Evolutionary conservation across 1,140 invertebrate species (phyloP), one percentile per base, ranked within the genome.

Genomic region (Drosophila virilis): DNA sequence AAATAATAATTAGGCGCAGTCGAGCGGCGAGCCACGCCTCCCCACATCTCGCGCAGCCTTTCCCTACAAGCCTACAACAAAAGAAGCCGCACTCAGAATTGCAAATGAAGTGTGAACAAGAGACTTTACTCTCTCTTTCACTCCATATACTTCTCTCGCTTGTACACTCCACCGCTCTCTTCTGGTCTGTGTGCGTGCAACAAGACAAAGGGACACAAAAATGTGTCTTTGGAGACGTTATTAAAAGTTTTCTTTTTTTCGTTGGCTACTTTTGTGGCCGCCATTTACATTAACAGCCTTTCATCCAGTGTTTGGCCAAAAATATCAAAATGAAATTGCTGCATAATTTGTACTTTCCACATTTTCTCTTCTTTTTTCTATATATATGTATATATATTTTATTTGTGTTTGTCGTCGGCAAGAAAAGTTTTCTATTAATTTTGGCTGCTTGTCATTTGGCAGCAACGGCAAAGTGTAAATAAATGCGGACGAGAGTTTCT

Each of bases 261-360:
- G 40, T 40, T 50, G 62, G 70, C 75, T 48, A 67, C 69, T 84
- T 73, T 80, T 33, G 71, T 77, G 75, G 66, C 77, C 42, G 84
- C 78, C 84, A 89, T 89, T 89, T 89, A 89, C 84, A 89, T 89
- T 80, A 89, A 89, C 85, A 89, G 82, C 84, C 84, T 88, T 88
- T 88, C 84, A 88, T 84, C 78, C 83, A 75, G 64, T 69, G 66
- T 59, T 75, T 67, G 61, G 59, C 66, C 65, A 71, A 77, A 88
- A 88, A 89, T 89, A 89, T 89, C 84, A 89, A 89, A 89, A 89
- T 89, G 84, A 89, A 89, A 89, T 89, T 89, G 84, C 84, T 89
- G 84, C 84, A 89, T 89, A 89, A 89, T 89, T 89, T 89, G 84
- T 80, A 75, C 80, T 84, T 89, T 80, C 80, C 83, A 80, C 84